These are phyloP conservation scores for Leuciscus waleckii DNA, from an alignment of 2,797 vertebrate genomes.

Conservation along the genomic window DNA sequence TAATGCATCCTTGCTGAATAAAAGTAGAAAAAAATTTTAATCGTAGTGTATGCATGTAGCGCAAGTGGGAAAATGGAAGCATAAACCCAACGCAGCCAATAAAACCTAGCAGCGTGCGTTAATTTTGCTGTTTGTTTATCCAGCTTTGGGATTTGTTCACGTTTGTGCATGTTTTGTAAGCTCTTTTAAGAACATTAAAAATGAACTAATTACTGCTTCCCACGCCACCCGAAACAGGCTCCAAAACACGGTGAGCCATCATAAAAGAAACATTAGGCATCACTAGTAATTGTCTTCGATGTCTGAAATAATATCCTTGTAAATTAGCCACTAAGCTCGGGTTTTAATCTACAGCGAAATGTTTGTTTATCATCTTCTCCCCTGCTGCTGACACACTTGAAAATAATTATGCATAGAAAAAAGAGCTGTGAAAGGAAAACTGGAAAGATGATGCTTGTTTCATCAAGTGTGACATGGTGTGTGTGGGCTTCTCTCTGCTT, in stretches of 20 bases:
- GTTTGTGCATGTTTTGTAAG: slow-evolving; percentile 23
- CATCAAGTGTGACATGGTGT: not conserved
- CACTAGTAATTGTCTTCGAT: slow-evolving; percentile 28
- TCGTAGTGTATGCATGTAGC: not conserved
- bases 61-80: not conserved
- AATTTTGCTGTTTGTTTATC: slow-evolving; percentile 31
- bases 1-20: not conserved
- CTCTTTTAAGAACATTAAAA: slow-evolving; percentile 31
- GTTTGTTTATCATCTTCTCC: slow-evolving; percentile 34
- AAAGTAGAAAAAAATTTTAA: not conserved
- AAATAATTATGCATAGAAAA: slow-evolving; percentile 35
- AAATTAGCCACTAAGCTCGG: slow-evolving; percentile 39
- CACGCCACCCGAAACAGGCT: not conserved
- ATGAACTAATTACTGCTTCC: slow-evolving; percentile 16
- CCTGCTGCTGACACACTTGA: slow-evolving; percentile 16
- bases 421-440: slow-evolving; percentile 18
- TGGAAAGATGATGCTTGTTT: not conserved
- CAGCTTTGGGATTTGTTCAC: slow-evolving; percentile 33
- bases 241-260: slow-evolving; percentile 25
- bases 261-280: slow-evolving; percentile 46
- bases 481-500: slow-evolving; percentile 18
- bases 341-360: slow-evolving; percentile 40
- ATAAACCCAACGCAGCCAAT: not conserved
- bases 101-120: slow-evolving; percentile 14
- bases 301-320: slow-evolving; percentile 38